Evolutionary conservation across 2,888 invertebrate genomes (phyloP).

Genomic region (Dryocosmus kuriphilus): DNA sequence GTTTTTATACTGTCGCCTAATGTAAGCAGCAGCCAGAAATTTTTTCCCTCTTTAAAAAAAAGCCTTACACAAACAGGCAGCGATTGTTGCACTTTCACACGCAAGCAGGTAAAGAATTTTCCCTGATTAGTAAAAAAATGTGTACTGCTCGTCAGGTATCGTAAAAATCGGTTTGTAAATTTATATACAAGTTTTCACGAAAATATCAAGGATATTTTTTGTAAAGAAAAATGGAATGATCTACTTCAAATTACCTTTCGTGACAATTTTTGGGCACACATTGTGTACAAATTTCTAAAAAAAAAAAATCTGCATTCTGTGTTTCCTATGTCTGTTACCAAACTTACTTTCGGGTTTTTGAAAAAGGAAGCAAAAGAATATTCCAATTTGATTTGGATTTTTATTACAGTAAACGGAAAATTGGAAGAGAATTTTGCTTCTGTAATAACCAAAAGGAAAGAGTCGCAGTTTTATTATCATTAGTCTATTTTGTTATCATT

Average conservation of each 20-base stretch:
- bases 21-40: constrained; percentile 54
- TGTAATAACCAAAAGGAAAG: too few species aligned
- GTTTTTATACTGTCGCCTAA: not conserved
- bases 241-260: constrained; percentile 21
- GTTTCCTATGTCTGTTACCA: not conserved
- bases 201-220: too few species aligned
- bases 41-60: constrained; percentile 1
- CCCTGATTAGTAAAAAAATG: constrained; percentile 49
- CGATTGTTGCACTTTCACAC: constrained; percentile 4
- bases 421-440: not conserved
- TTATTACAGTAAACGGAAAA: too few species aligned
- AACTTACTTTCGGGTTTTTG: not conserved
- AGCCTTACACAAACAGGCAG: not conserved
- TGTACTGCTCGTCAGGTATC: constrained; percentile 36
- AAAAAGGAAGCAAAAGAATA: not conserved
- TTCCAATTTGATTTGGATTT: not conserved
- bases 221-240: constrained; percentile 26
- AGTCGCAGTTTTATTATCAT: not conserved
- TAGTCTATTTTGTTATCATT: not conserved
- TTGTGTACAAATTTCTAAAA: not conserved
- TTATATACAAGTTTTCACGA: constrained; percentile 12
- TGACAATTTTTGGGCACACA: constrained; percentile 1
- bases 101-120: constrained; percentile 44
- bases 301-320: not conserved
- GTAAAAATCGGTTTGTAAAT: constrained; percentile 33